These are phyloP conservation scores for Bombus sibiricus DNA, from an alignment of 1,140 invertebrate species.

Conservation along the genomic window DNA sequence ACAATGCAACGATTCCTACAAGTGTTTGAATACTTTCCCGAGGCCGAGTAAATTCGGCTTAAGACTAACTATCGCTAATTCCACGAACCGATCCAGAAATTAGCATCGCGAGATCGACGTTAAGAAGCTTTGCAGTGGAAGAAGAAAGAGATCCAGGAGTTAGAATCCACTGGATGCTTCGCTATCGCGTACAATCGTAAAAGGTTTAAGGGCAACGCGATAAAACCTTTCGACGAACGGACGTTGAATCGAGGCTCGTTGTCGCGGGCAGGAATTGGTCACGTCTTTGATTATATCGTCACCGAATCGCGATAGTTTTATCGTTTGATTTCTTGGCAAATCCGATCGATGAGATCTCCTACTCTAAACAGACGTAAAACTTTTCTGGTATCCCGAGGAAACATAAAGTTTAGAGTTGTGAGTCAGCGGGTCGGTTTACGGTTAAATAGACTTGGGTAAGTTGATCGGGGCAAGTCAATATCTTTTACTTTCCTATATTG, in stretches of 20 bases:
- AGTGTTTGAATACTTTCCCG: neutral
- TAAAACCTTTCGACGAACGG: neutral
- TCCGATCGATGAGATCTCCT: neutral
- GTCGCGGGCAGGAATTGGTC: neutral
- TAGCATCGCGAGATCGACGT: neutral
- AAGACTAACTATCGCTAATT: neutral
- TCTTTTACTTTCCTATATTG: neutral
- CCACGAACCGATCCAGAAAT: neutral
- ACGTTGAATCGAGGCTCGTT: neutral
- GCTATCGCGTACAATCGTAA: neutral
- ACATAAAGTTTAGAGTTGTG: neutral
- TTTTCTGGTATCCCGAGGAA: neutral
- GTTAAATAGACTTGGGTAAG: neutral
- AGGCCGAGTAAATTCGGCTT: neutral
- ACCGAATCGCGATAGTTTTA: neutral
- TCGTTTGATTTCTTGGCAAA: neutral
- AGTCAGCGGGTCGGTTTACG: neutral
- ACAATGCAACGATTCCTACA: neutral
- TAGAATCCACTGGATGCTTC: neutral
- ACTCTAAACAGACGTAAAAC: neutral
- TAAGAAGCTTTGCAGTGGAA: too few relatives aligned
- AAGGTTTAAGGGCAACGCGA: neutral
- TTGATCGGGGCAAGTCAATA: neutral
- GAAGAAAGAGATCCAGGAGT: fast-evolving
- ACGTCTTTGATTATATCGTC: neutral